Evolutionary conservation across 2,888 invertebrate species (phyloP), one percentile per base, ranked within the genome.

Genomic region (Syrphus vitripennis): DNA sequence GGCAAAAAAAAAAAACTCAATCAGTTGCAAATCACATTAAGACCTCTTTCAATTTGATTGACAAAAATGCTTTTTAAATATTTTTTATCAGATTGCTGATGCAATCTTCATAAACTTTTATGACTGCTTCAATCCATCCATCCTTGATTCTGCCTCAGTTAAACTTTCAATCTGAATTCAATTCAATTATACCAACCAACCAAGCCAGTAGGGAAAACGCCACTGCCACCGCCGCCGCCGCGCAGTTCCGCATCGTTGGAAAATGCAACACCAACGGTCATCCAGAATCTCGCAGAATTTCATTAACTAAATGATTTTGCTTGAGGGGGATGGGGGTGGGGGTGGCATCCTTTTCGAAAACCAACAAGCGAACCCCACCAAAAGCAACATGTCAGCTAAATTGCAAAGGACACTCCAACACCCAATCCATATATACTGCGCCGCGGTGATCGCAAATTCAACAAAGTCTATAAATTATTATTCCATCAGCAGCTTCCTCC

Each of bases 401-500:
- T 50, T 70, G 21, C 16, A 37, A 65, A 26, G 78, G 72, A 59
- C 50, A 45, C 57, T 19, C n/a, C 24, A 48, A 1, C 9, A 50
- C n/a, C 4, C 12, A 29, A 29, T 31, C 10, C 7, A 59, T n/a
- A n/a, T n/a, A n/a, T n/a, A n/a, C n/a, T n/a, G n/a, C n/a, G n/a
- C 59, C 14, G 21, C 14, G 34, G n/a, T 26, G 69, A 70, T 31
- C 45, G 45, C 37, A 70, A 61, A 70, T 59, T n/a, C n/a, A n/a
- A n/a, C 65, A 21, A 63, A 67, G 50, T 82, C 74, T 77, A 82
- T 86, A 82, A 86, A 82, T 77, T 74, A 82, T 77, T 74, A 82
- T 86, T 86, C 77, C 31, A 74, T 86, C 82, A 63, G 74, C 70
- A 78, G 45, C 31, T 26, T 26, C 37, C 74, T 50, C 16, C 42